phyloP scores from a whole-genome alignment of 2,888 invertebrate species.

The Cheilosia scutellata region DNA sequence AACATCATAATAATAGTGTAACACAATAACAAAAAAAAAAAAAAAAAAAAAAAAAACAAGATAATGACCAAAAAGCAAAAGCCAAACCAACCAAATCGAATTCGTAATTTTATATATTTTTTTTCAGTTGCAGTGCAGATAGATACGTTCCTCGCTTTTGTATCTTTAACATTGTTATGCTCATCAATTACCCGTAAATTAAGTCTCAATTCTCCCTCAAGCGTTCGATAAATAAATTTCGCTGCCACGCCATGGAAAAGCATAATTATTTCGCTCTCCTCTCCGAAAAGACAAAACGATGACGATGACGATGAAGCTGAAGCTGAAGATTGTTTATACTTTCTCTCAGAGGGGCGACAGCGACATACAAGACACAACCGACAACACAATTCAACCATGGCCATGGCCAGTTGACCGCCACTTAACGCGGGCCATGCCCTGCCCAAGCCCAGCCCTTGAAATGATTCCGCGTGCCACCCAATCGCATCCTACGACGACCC shows the following conservation, averaged over 20 bases:
- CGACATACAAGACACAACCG: constrained; percentile 1
- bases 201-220: constrained; percentile 52
- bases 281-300: neutral
- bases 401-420: constrained; percentile 37
- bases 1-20: constrained; percentile 27
- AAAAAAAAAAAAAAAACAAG: neutral
- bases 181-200: constrained; percentile 69
- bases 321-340: constrained; percentile 7
- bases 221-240: constrained; percentile 68
- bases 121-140: neutral
- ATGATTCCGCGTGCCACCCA: constrained; percentile 24
- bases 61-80: constrained; percentile 35
- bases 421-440: neutral
- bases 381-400: constrained; percentile 21
- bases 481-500: neutral
- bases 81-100: constrained; percentile 65
- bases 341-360: constrained; percentile 38
- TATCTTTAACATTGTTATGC: constrained; percentile 53
- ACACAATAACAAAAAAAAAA: neutral
- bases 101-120: constrained; percentile 35
- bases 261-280: constrained; percentile 50
- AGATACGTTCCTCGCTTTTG: constrained; percentile 1
- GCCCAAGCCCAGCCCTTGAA: constrained; percentile 48
- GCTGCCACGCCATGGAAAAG: constrained; percentile 55
- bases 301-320: constrained; percentile 13